Evolutionary conservation across 2,113 vertebrate genomes (phyloP).

Genomic region (Rhinolophus ferrumequinum): DNA sequence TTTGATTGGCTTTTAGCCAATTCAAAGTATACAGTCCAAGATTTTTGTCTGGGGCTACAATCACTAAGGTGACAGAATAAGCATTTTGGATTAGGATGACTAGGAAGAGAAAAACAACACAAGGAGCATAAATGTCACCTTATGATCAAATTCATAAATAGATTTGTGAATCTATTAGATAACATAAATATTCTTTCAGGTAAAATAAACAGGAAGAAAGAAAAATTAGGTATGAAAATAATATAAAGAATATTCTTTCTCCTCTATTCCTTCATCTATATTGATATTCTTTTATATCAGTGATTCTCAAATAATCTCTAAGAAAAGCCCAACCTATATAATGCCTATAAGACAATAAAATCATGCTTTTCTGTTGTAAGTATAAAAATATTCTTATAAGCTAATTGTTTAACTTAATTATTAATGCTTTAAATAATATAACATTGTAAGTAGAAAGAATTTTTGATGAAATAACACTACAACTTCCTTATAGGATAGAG

Average conservation of each 20-base stretch:
- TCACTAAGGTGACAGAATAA: neutral
- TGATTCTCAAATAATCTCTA: constrained; percentile 35
- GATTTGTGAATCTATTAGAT: neutral
- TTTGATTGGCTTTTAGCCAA: neutral
- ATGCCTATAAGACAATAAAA: neutral
- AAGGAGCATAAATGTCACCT: neutral
- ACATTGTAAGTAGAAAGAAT: constrained; percentile 10
- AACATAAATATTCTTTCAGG: constrained; percentile 1
- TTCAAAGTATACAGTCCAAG: neutral
- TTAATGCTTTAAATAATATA: neutral
- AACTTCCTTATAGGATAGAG: neutral
- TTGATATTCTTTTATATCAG: neutral
- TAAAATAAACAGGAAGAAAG: neutral
- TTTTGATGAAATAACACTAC: neutral
- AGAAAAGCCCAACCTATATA: neutral
- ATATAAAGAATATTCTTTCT: neutral
- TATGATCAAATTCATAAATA: neutral
- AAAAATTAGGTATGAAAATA: neutral
- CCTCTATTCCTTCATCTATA: neutral
- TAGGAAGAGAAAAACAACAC: constrained; percentile 31
- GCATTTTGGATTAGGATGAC: neutral
- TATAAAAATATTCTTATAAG: neutral
- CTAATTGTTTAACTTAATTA: constrained; percentile 34
- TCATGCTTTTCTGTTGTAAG: neutral
- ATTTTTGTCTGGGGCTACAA: neutral